Evolutionary conservation across 2,113 vertebrate genomes (phyloP).

Genomic region (Sander lucioperca): DNA sequence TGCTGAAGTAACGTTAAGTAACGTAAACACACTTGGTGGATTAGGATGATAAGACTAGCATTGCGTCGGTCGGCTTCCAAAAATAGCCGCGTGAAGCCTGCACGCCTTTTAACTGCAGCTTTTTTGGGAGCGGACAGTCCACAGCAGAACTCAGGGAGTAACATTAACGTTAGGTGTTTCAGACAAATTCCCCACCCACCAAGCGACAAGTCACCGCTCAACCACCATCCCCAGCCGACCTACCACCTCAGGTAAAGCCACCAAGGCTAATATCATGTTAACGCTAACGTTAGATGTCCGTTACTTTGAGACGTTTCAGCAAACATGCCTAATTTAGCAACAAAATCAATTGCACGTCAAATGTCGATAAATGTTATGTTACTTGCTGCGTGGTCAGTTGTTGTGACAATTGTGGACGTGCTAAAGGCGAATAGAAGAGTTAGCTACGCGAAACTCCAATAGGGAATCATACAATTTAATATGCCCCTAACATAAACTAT

Average conservation of each 20-base stretch:
- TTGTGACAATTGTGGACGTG: background rate
- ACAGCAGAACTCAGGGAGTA: background rate
- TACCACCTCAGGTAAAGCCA: slow-evolving; percentile 77
- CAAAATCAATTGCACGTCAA: fast-evolving
- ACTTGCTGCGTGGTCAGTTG: too few relatives aligned
- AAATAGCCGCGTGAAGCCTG: slow-evolving; percentile 38
- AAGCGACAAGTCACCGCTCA: slow-evolving; percentile 30
- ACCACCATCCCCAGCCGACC: slow-evolving; percentile 32
- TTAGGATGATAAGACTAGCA: slow-evolving; percentile 78
- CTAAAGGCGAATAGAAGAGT: too few relatives aligned
- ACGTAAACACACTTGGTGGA: background rate
- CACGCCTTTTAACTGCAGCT: slow-evolving; percentile 34
- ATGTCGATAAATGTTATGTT: background rate
- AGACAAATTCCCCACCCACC: slow-evolving; percentile 32
- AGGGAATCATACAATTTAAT: background rate
- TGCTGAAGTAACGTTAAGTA: background rate
- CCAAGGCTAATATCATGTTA: slow-evolving; percentile 29
- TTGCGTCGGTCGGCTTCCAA: slow-evolving; percentile 58
- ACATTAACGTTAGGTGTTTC: slow-evolving; percentile 9
- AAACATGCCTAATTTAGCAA: background rate
- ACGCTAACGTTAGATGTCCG: slow-evolving; percentile 18
- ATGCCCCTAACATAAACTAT: fast-evolving
- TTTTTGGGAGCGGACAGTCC: background rate
- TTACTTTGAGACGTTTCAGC: background rate
- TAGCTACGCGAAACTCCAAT: background rate